phyloP scores from a whole-genome alignment of 1,140 invertebrate genomes.

The Lasaia peninsularis region DNA sequence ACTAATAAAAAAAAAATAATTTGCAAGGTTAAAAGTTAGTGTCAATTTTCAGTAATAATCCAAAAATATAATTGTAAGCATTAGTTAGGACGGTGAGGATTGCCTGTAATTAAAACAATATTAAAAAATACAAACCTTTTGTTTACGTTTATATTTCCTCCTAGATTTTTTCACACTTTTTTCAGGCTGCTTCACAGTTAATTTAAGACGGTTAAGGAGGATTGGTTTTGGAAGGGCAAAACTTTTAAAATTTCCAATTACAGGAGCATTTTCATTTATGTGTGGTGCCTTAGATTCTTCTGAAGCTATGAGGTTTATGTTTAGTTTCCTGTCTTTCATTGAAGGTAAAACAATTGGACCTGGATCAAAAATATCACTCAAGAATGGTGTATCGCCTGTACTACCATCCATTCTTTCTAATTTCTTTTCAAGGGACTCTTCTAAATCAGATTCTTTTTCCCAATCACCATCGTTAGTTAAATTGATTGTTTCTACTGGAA shows the following conservation, averaged over 20 bases:
- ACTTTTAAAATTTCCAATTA: constrained; percentile 74
- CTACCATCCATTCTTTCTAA: constrained; percentile 54
- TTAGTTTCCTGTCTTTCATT: constrained; percentile 47
- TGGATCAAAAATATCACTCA: constrained; percentile 74
- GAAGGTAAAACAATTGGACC: constrained; percentile 53
- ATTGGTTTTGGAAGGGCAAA: constrained; percentile 75
- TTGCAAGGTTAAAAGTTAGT: too few species aligned
- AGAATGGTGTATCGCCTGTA: constrained; percentile 63
- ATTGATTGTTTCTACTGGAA: constrained; percentile 60
- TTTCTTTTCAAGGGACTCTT: constrained; percentile 59
- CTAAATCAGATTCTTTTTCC: constrained; percentile 64
- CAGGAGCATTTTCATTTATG: constrained; percentile 53
- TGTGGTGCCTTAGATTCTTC: constrained; percentile 32
- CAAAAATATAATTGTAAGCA: not conserved
- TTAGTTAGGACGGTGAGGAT: not conserved
- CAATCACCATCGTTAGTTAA: constrained; percentile 69
- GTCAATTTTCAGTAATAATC: too few species aligned
- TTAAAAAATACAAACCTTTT: constrained; percentile 61
- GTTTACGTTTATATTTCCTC: constrained; percentile 43
- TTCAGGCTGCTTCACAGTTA: constrained; percentile 60
- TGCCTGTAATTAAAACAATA: not conserved
- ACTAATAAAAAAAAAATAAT: too few species aligned
- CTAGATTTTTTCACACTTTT: constrained; percentile 39
- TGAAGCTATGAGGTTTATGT: constrained; percentile 40
- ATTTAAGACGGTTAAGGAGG: constrained; percentile 67